Conservation (phyloP, 2,113 vertebrate genomes). For the Phalacrocorax carbo region DNA sequence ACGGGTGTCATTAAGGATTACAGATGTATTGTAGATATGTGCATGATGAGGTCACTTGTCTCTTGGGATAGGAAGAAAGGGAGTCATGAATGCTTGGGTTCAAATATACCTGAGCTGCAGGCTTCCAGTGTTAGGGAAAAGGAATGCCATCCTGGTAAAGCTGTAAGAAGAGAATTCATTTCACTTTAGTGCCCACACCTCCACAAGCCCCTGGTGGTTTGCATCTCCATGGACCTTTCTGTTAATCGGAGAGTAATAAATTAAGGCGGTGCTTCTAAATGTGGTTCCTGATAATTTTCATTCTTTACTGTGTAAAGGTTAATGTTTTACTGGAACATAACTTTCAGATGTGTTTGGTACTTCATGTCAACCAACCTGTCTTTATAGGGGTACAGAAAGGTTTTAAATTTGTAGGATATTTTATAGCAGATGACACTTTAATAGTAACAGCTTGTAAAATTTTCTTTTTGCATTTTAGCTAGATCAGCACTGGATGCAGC, state of each 20-base stretch:
- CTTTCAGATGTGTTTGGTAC: background rate
- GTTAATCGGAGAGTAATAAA: background rate
- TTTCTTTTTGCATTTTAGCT: constrained; percentile 70
- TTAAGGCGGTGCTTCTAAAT: background rate
- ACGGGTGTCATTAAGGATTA: background rate
- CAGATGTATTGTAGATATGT: background rate
- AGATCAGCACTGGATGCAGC: constrained; percentile 74
- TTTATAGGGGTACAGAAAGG: background rate
- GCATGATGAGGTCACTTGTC: background rate
- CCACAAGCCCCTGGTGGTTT: background rate
- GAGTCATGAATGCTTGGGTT: background rate
- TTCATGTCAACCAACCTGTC: background rate
- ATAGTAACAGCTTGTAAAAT: constrained; percentile 16
- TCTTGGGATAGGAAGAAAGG: background rate
- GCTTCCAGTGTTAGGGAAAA: background rate
- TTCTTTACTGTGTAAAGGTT: background rate
- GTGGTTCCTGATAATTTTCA: background rate
- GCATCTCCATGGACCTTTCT: background rate
- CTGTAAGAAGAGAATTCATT: background rate
- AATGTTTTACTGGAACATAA: background rate
- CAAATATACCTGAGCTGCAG: background rate
- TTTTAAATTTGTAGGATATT: background rate
- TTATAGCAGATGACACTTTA: background rate
- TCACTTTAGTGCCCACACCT: background rate
- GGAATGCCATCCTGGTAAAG: background rate